Percentiles rank a stretch among this genome's conserved stretches.
Evolutionary conservation across 2,113 vertebrate species (phyloP).

Genomic region (Dendropsophus ebraccatus): DNA sequence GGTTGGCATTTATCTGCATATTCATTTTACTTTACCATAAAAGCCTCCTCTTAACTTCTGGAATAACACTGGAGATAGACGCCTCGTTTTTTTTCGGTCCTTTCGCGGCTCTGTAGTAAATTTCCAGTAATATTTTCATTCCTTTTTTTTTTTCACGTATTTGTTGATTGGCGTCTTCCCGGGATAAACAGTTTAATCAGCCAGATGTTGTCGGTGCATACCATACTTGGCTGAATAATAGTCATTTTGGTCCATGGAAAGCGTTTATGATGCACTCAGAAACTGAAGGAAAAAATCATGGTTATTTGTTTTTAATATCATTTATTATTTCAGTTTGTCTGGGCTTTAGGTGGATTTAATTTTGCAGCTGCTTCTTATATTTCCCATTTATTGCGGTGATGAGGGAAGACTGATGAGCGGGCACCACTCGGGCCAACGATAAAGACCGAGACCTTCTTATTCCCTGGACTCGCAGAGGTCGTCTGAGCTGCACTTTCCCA

Average conservation of each 20-base stretch:
- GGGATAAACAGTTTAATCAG: slow-evolving; percentile 41
- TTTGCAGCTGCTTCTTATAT: neutral
- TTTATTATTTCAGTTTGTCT: neutral
- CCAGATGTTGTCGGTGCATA: slow-evolving; percentile 26
- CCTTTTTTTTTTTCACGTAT: slow-evolving; percentile 6
- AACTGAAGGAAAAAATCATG: neutral
- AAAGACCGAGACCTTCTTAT: neutral
- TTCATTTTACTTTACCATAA: neutral
- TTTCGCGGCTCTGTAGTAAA: no score
- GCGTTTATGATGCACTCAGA: neutral
- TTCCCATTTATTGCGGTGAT: neutral
- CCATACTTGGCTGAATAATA: slow-evolving; percentile 31
- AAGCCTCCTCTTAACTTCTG: neutral
- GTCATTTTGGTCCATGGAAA: slow-evolving; percentile 14
- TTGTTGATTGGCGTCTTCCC: slow-evolving; percentile 24
- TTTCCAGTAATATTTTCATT: slow-evolving; percentile 7
- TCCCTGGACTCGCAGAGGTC: neutral
- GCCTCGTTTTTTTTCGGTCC: neutral
- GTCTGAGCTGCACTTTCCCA: neutral
- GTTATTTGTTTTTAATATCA: neutral
- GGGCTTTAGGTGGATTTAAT: neutral
- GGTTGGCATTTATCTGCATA: neutral
- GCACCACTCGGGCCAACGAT: neutral
- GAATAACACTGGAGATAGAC: neutral
- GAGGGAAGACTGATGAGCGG: neutral